Base-by-base conservation (phyloP, 1,140 invertebrate genomes). In the Matsumurasca onukii region DNA sequence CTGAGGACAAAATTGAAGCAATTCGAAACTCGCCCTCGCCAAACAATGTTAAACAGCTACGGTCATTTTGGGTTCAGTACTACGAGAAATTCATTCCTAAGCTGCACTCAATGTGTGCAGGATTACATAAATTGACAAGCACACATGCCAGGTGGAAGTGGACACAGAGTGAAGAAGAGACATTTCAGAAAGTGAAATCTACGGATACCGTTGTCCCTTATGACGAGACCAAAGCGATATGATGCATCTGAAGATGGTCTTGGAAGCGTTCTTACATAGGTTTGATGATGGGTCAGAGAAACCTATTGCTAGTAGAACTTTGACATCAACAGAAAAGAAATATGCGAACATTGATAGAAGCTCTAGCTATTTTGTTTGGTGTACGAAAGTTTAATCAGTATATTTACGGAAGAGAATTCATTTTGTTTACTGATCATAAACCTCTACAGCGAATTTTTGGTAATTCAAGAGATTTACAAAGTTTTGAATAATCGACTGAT, bases 271-370 rank as follows among this genome's bases (percentile, higher is more conserved):
- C 49, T 52, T 52, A 52, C 49, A 52, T 15, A 24, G 22, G 22
- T 52, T 52, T 52, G 49, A 52, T 15, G 20, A 52, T 24, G 49
- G 49, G 22, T 5, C 3, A 15, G 49, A 52, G 22, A 52, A 52
- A 52, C 49, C 49, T 5, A 52, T 52, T 52, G 49, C 49, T 12
- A 52, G 49, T 52, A 5, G 49, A 12, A 52, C 49, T n/a, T 22
- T 52, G 3, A n/a, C 20, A 20, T 5, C 13, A 3, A 22, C 49
- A 5, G 20, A 52, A 24, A 52, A 52, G 20, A 5, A 24, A 52
- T 52, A 52, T 52, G 12, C 49, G 3, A n/a, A 52, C 22, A 52
- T 52, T 52, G 49, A 52, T 52, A n/a, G 49, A 52, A 52, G 49
- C 49, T n/a, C 5, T 52, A 20, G 49, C 12, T 13, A 52, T 52